Conservation (phyloP, 2,797 vertebrate species). For the Carcharodon carcharias region DNA sequence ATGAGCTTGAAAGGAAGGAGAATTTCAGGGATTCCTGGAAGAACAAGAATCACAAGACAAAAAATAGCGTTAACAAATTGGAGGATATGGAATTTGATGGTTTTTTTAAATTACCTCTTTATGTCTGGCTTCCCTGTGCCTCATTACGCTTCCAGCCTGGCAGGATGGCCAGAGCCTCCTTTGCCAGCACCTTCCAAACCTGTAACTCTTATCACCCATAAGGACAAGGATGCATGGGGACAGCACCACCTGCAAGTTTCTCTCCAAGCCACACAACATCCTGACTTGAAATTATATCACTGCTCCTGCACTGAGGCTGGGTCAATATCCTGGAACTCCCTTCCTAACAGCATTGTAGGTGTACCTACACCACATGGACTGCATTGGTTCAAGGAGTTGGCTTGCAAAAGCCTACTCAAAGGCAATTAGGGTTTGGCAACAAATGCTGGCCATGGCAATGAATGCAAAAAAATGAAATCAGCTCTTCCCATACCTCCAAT, state of each 20-base stretch:
- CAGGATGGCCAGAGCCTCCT: neutral
- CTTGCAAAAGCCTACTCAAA: neutral
- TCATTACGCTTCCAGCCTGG: neutral
- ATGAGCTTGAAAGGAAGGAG: slow-evolving; percentile 56
- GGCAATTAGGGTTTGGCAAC: neutral
- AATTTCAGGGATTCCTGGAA: slow-evolving; percentile 65
- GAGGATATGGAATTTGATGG: neutral
- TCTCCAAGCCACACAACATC: too few species aligned
- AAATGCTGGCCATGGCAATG: neutral
- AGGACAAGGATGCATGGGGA: neutral
- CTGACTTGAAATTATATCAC: neutral
- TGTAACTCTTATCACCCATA: neutral
- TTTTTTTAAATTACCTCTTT: neutral
- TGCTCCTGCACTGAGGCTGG: neutral
- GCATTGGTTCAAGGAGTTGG: neutral
- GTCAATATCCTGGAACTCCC: neutral
- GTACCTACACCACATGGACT: neutral
- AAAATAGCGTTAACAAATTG: neutral
- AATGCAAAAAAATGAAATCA: neutral
- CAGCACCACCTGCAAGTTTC: too few species aligned
- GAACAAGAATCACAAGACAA: slow-evolving; percentile 39
- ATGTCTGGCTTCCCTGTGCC: neutral
- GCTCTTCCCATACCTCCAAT: neutral
- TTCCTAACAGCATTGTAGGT: neutral
- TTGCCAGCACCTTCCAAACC: neutral